Conservation (phyloP, 2,113 vertebrate species). For the Onychostoma macrolepis region DNA sequence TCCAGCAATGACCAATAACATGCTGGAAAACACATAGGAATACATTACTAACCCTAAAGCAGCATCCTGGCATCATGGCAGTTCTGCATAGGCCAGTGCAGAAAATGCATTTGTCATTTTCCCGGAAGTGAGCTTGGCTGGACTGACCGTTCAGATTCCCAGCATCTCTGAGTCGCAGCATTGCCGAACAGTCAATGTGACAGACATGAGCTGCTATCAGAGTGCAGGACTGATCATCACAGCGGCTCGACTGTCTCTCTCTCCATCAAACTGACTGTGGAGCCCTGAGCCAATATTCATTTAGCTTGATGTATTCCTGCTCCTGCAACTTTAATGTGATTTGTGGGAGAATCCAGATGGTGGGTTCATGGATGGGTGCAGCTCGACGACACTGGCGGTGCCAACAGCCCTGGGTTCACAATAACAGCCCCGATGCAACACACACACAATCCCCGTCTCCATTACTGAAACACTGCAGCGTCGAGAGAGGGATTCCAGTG, state of each 20-base stretch:
- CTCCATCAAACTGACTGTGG: conserved; percentile 65
- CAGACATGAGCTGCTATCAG: conserved; percentile 40
- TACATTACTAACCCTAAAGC: too few relatives aligned
- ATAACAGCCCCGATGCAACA: conserved; percentile 61
- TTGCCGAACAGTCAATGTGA: background rate
- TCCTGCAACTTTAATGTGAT: conserved; percentile 83
- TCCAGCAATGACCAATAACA: too few relatives aligned
- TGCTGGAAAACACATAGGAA: too few relatives aligned
- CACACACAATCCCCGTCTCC: background rate
- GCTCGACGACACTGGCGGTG: conserved; percentile 74
- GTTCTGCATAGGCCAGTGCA: background rate
- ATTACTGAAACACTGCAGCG: background rate
- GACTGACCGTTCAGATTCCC: background rate
- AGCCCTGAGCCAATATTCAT: conserved; percentile 77
- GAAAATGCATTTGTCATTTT: background rate
- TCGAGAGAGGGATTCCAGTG: background rate
- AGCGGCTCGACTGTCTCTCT: background rate
- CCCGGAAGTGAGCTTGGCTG: background rate
- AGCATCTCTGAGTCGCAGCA: background rate
- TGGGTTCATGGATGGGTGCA: conserved; percentile 80
- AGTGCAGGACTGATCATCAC: conserved; percentile 63
- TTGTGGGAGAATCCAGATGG: conserved; percentile 83
- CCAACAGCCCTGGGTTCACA: conserved; percentile 75
- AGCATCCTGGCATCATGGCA: too few relatives aligned
- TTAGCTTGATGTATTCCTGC: conserved; percentile 82